Percentiles rank a stretch among this genome's conserved stretches.
phyloP scores from a whole-genome alignment of 2,797 vertebrate genomes.

The Rhinatrema bivittatum region DNA sequence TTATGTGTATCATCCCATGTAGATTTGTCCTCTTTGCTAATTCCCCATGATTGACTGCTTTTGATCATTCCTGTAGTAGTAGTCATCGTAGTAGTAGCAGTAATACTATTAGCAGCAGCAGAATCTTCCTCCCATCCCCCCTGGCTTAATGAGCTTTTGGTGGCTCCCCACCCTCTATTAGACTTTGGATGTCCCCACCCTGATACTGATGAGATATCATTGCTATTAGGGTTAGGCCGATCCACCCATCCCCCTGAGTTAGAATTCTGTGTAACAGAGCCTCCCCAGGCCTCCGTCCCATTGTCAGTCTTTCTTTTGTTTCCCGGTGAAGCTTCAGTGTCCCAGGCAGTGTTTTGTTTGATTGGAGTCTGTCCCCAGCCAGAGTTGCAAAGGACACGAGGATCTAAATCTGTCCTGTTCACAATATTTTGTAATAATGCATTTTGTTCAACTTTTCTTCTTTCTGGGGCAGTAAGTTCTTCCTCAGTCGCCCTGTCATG shows the following conservation, averaged over 20 bases:
- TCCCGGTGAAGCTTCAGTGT: conserved; percentile 64
- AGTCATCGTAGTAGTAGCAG: no score
- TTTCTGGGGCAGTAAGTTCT: conserved; percentile 51
- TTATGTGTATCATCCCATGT: conserved; percentile 83
- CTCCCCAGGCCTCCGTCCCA: conserved; percentile 76
- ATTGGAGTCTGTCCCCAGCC: conserved; percentile 97
- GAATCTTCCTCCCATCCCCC: conserved; percentile 78
- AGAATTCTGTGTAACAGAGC: conserved; percentile 70
- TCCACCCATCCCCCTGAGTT: conserved; percentile 77
- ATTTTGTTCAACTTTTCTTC: conserved; percentile 64
- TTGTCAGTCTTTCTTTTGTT: conserved; percentile 74
- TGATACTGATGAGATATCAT: conserved; percentile 68
- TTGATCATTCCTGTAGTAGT: conserved; percentile 65
- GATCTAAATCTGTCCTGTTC: conserved; percentile 77
- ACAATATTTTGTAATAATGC: conserved; percentile 58
- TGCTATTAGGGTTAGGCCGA: conserved; percentile 63
- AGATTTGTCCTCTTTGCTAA: conserved; percentile 79
- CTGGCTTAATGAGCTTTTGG: conserved; percentile 72
- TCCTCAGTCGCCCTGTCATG: conserved; percentile 69
- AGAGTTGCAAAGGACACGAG: conserved; percentile 90
- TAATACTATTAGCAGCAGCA: no score
- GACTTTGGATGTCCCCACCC: conserved; percentile 82
- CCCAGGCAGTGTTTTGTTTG: conserved; percentile 93
- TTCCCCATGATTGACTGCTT: conserved; percentile 77
- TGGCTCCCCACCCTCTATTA: conserved; percentile 79